Percentiles rank a stretch among this genome's conserved stretches.
phyloP scores from a whole-genome alignment of 2,888 invertebrate genomes.

The Himalopsyche anomala region DNA sequence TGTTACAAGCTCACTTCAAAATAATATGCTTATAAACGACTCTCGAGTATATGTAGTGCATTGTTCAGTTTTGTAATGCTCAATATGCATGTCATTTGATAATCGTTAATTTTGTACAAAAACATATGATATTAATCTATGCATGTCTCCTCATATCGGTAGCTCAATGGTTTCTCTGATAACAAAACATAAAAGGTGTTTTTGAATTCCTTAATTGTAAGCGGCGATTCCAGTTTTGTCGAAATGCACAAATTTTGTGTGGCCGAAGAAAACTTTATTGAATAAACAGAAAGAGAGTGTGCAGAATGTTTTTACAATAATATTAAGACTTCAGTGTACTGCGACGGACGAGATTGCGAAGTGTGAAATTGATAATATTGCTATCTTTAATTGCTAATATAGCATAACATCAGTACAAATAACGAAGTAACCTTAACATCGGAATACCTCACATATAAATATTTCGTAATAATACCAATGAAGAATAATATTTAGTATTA shows the following conservation, averaged over 20 bases:
- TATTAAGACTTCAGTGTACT: not conserved
- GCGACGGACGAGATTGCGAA: not conserved
- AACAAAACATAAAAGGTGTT: not conserved
- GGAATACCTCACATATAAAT: constrained; percentile 63
- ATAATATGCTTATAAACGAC: no score
- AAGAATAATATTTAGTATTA: constrained; percentile 43
- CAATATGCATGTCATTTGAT: no score
- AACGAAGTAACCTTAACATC: constrained; percentile 62
- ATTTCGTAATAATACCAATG: constrained; percentile 53
- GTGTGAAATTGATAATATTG: constrained; percentile 43
- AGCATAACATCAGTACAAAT: constrained; percentile 65
- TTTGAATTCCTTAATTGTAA: not conserved
- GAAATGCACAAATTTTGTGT: constrained; percentile 22
- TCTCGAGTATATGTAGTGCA: no score
- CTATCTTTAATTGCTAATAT: constrained; percentile 61
- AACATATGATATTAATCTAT: no score
- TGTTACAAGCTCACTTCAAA: no score
- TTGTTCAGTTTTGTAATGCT: no score
- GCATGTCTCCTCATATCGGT: no score
- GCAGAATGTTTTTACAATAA: constrained; percentile 19
- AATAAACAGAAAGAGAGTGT: not conserved
- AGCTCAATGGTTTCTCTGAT: no score
- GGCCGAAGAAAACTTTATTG: constrained; percentile 6
- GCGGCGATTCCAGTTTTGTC: not conserved
- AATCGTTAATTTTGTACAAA: no score